These are phyloP conservation scores for Macrobrachium nipponense DNA, from an alignment of 1,140 invertebrate species.

Conservation along the genomic window DNA sequence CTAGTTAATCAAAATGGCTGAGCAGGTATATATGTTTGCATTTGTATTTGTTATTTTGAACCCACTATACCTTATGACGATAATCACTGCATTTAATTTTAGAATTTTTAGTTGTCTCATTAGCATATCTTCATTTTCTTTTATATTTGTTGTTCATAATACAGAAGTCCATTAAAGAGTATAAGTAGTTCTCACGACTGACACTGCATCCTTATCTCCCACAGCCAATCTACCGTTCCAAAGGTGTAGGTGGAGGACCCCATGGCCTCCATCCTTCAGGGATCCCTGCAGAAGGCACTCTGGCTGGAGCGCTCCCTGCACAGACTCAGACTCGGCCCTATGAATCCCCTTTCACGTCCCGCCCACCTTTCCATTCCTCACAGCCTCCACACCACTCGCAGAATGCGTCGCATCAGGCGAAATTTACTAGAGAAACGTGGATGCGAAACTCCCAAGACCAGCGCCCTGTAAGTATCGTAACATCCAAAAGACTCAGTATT, in stretches of 20 bases:
- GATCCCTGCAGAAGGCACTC: constrained; percentile 62
- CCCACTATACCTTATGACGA: neutral
- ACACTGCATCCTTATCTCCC: neutral
- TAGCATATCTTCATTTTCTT: neutral
- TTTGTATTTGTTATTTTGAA: neutral
- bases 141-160: neutral
- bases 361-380: constrained; percentile 9
- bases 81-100: neutral
- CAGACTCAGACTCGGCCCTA: constrained; percentile 41
- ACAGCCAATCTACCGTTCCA: constrained; percentile 45
- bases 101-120: neutral
- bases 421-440: constrained; percentile 45
- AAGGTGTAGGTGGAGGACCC: constrained; percentile 3
- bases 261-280: neutral
- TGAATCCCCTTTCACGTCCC: constrained; percentile 44
- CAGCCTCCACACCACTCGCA: neutral
- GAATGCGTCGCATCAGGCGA: neutral
- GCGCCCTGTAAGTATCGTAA: constrained; percentile 4
- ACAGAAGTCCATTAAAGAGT: neutral
- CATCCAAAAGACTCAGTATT: too few relatives aligned
- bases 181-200: neutral
- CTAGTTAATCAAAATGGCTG: too few relatives aligned
- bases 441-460: constrained; percentile 41
- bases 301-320: constrained; percentile 55
- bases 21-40: too few relatives aligned